A percentile compares a stretch with the other conserved stretches of the same genome.
Conservation (phyloP, 23 tunicate species). For the Clavelina lepadiformis region DNA sequence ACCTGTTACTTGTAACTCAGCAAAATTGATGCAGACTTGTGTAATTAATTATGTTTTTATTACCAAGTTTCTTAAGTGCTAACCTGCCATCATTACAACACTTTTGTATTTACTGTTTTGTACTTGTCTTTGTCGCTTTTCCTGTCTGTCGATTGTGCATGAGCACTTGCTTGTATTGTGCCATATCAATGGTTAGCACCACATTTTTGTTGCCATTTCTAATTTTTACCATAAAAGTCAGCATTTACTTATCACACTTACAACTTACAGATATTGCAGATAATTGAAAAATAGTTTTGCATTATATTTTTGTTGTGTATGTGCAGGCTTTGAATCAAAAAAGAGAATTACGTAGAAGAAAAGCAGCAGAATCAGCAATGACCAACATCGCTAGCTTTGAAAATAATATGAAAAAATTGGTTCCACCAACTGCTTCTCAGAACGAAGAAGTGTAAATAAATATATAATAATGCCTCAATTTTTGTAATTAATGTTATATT, state of each 20-base stretch:
- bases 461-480: too few species aligned
- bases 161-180: neutral
- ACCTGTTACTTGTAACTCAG: too few species aligned
- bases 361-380: constrained; percentile 41
- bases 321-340: constrained; percentile 44
- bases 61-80: too few species aligned
- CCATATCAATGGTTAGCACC: too few species aligned
- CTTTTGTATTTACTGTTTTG: too few species aligned
- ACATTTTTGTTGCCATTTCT: too few species aligned
- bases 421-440: constrained; percentile 60
- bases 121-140: neutral
- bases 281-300: neutral
- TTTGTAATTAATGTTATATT: too few species aligned
- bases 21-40: too few species aligned
- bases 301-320: neutral
- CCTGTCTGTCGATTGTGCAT: neutral
- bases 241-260: too few species aligned
- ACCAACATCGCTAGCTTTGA: constrained; percentile 59
- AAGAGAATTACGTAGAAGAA: constrained; percentile 39
- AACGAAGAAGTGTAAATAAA: constrained; percentile 16
- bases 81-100: too few species aligned
- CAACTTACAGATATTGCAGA: neutral
- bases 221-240: too few species aligned
- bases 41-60: too few species aligned
- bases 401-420: constrained; percentile 58